These are phyloP conservation scores for Torymus aiolomorphi DNA, from an alignment of 2,888 invertebrate genomes.

Conservation along the genomic window DNA sequence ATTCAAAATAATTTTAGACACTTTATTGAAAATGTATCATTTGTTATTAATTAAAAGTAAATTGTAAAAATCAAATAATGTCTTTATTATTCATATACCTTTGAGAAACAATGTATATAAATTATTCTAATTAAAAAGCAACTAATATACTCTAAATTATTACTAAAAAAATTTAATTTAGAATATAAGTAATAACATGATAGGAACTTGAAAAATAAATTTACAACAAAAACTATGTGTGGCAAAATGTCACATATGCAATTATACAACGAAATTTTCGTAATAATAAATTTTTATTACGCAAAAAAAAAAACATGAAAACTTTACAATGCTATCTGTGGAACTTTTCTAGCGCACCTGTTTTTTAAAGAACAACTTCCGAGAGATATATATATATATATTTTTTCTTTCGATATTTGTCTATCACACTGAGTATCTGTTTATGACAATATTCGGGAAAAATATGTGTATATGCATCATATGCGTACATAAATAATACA, in stretches of 20 bases:
- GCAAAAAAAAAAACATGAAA: constrained; percentile 51
- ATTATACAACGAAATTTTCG: constrained; percentile 35
- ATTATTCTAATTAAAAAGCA: constrained; percentile 23
- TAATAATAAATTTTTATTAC: constrained; percentile 54
- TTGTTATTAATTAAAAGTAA: constrained; percentile 47
- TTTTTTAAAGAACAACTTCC: constrained; percentile 44
- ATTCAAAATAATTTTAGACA: constrained; percentile 42
- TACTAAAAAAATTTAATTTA: constrained; percentile 26
- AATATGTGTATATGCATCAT: constrained; percentile 54
- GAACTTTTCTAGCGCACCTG: constrained; percentile 50
- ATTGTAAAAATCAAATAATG: constrained; percentile 24
- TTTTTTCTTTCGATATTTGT: constrained; percentile 44
- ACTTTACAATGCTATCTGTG: constrained; percentile 53
- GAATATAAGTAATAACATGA: constrained; percentile 5
- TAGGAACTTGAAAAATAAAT: constrained; percentile 12
- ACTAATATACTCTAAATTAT: constrained; percentile 4
- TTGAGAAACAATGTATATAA: constrained; percentile 37
- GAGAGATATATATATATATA: constrained; percentile 42
- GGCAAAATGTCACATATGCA: constrained; percentile 21
- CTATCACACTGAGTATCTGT: constrained; percentile 56
- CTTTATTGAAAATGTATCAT: constrained; percentile 47
- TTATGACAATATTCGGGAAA: constrained; percentile 54
- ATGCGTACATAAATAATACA: constrained; percentile 56
- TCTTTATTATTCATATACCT: constrained; percentile 45
- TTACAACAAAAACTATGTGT: constrained; percentile 18